Conservation (phyloP, 2,113 vertebrate genomes). For the Girardinichthys multiradiatus region DNA sequence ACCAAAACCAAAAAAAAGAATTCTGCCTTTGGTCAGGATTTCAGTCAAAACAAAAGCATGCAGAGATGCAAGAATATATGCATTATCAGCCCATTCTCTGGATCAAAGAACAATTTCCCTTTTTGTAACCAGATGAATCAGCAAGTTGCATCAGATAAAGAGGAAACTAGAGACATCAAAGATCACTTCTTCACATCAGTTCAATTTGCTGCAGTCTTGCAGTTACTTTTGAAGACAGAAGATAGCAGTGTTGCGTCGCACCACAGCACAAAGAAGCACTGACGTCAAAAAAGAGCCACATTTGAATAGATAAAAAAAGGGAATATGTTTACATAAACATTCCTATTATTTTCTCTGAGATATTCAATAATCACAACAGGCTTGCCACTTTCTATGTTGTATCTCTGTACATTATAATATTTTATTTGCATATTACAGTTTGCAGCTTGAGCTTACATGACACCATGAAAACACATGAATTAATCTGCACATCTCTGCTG, state of each 20-base stretch:
- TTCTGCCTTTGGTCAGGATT: not conserved
- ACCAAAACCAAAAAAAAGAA: not conserved
- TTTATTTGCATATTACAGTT: not conserved
- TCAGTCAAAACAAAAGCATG: not conserved
- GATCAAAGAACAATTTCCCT: constrained; percentile 8
- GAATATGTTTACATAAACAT: not conserved
- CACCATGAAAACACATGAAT: constrained; percentile 5
- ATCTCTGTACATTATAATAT: not conserved
- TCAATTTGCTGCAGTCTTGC: constrained; percentile 61
- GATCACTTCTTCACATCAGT: constrained; percentile 49
- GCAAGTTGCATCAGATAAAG: constrained; percentile 21
- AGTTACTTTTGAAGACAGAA: constrained; percentile 47
- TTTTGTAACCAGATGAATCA: constrained; percentile 39
- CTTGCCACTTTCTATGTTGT: not conserved
- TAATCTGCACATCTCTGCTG: constrained; percentile 5
- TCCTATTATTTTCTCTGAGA: not conserved
- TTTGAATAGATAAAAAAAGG: not conserved
- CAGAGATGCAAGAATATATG: not conserved
- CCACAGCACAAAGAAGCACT: constrained; percentile 9
- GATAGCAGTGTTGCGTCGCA: constrained; percentile 61
- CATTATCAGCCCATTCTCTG: constrained; percentile 11
- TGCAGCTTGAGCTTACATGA: not conserved
- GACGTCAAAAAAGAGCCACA: constrained; percentile 3
- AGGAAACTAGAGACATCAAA: constrained; percentile 3
- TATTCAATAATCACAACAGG: not conserved